Conservation (phyloP, 1,140 invertebrate species). For the Episyrphus balteatus region DNA sequence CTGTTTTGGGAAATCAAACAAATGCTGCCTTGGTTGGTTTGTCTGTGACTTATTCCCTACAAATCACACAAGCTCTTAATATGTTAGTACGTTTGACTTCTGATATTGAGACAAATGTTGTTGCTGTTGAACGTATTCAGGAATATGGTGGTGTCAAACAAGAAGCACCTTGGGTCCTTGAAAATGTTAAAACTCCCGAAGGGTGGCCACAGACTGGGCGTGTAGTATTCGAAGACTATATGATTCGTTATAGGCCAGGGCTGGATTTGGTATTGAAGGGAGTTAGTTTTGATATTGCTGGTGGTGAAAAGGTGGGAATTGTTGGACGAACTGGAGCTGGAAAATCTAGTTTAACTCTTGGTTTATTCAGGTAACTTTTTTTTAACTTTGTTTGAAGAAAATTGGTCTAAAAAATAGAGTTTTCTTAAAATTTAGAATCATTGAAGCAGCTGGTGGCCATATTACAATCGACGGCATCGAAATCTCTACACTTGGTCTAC, state of each 20-base stretch:
- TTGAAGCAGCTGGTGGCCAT: slow-evolving; percentile 69
- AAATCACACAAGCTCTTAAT: slow-evolving; percentile 90
- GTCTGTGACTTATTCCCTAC: slow-evolving; percentile 78
- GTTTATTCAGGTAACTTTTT: slow-evolving; percentile 48
- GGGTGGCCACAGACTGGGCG: slow-evolving; percentile 66
- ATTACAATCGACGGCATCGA: slow-evolving; percentile 89
- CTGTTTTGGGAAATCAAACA: slow-evolving; percentile 61
- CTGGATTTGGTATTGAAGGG: slow-evolving; percentile 71
- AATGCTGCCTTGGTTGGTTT: slow-evolving; percentile 75
- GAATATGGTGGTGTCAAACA: slow-evolving; percentile 82
- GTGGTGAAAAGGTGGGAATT: slow-evolving; percentile 72
- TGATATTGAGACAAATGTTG: slow-evolving; percentile 95
- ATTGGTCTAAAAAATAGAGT: no score
- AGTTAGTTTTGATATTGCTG: slow-evolving; percentile 55
- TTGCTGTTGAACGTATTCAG: slow-evolving; percentile 93
- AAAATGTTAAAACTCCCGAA: slow-evolving; percentile 41
- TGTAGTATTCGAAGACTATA: slow-evolving; percentile 64
- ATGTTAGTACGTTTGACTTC: slow-evolving; percentile 95
- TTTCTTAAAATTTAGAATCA: slow-evolving; percentile 49
- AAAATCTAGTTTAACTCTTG: slow-evolving; percentile 72
- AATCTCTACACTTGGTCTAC: slow-evolving; percentile 77
- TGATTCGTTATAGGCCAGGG: slow-evolving; percentile 68
- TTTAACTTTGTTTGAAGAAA: not conserved
- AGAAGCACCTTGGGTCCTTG: slow-evolving; percentile 62
- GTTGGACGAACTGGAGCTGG: slow-evolving; percentile 76